Percentiles rank a stretch among this genome's conserved stretches.
phyloP scores from a whole-genome alignment of 2,113 vertebrate genomes.

The Anthoscopus minutus region DNA sequence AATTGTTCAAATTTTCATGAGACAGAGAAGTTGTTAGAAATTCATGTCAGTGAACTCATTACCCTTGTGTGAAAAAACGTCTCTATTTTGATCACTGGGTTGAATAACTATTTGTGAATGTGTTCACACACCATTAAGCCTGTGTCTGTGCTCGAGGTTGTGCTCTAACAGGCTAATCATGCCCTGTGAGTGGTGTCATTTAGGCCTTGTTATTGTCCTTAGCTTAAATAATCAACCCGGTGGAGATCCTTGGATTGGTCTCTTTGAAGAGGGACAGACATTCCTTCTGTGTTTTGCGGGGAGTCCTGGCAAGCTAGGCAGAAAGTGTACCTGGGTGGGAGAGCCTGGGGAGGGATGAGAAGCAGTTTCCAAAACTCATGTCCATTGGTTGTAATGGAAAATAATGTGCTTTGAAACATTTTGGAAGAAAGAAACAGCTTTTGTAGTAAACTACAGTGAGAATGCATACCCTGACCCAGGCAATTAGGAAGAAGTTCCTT shows the following conservation, averaged over 20 bases:
- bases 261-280: accelerated
- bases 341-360: neutral
- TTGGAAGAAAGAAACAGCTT: neutral
- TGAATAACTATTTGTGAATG: neutral
- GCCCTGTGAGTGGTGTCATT: neutral
- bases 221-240: neutral
- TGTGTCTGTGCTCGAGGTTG: neutral
- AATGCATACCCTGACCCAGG: neutral
- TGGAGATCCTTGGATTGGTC: neutral
- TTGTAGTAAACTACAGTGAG: neutral
- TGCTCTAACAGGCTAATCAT: neutral
- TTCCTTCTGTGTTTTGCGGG: neutral
- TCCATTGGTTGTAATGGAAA: neutral
- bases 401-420: neutral
- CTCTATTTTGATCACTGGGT: neutral
- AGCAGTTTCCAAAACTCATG: neutral
- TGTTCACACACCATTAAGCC: neutral
- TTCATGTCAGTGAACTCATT: neutral
- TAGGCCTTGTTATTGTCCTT: neutral
- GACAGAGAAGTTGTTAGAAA: neutral
- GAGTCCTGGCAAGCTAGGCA: neutral
- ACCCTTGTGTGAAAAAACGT: neutral
- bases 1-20: neutral
- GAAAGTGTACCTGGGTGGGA: neutral
- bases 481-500: neutral